A percentile compares a stretch with the other conserved stretches of the same genome.
Evolutionary conservation across 1,140 invertebrate genomes (phyloP).

Genomic region (Bombus ignitus): DNA sequence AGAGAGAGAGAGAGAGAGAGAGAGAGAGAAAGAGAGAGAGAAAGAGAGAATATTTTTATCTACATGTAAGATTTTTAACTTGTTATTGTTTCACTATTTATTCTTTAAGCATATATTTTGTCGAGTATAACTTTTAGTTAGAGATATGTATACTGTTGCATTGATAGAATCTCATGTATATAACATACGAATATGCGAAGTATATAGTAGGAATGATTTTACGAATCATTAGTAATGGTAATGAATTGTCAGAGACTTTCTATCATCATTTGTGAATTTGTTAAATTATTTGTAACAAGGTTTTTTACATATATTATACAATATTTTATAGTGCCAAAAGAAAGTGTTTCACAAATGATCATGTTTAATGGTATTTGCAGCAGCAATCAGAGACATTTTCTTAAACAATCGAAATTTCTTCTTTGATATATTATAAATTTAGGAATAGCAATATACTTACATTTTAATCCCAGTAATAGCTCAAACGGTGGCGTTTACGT

Average conservation of each 20-base stretch:
- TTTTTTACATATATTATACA: not conserved
- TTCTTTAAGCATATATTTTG: conserved; percentile 53
- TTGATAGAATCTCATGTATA: conserved; percentile 59
- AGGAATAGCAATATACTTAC: conserved; percentile 47
- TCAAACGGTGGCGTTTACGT: conserved; percentile 13
- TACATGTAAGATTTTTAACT: conserved; percentile 59
- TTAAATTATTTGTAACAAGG: conserved; percentile 12
- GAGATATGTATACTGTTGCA: conserved; percentile 43
- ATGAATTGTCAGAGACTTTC: conserved; percentile 1
- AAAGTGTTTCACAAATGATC: not conserved
- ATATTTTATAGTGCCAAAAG: conserved; percentile 34
- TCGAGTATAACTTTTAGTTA: conserved; percentile 26
- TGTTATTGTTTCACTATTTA: conserved; percentile 64
- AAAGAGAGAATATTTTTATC: conserved; percentile 46
- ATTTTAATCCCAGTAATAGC: conserved; percentile 37
- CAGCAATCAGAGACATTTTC: not conserved
- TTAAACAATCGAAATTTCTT: not conserved
- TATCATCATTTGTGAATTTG: not conserved
- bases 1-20: not conserved
- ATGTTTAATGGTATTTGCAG: not conserved
- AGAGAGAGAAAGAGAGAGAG: not conserved
- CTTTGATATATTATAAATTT: conserved; percentile 39
- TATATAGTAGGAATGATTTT: conserved; percentile 43
- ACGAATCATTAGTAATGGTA: conserved; percentile 1
- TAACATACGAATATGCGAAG: conserved; percentile 41